These are phyloP conservation scores for Margaritifera margaritifera DNA, from an alignment of 2,888 invertebrate species.

Conservation along the genomic window DNA sequence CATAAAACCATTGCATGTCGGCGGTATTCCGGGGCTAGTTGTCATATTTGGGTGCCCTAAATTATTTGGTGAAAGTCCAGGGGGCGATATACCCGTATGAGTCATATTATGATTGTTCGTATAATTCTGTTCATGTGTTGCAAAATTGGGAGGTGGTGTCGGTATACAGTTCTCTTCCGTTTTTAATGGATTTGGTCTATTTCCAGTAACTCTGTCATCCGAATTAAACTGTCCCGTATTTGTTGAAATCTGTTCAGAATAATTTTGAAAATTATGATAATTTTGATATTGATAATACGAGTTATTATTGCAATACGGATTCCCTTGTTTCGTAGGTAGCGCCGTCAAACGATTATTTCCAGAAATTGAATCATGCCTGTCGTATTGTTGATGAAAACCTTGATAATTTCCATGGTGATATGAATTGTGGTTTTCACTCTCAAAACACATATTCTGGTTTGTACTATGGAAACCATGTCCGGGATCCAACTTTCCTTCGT, in stretches of 20 bases:
- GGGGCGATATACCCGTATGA: conserved; percentile 3
- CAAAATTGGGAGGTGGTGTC: conserved; percentile 46
- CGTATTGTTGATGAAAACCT: conserved; percentile 42
- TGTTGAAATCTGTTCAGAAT: no score
- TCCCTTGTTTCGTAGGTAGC: conserved; percentile 38
- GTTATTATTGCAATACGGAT: conserved; percentile 26
- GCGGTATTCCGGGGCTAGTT: conserved; percentile 30
- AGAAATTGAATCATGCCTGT: conserved; percentile 29
- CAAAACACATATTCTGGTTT: conserved; percentile 48
- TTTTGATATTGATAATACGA: conserved; percentile 34
- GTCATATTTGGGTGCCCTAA: conserved; percentile 34
- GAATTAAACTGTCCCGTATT: conserved; percentile 13
- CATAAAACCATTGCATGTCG: conserved; percentile 39
- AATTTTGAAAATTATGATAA: not conserved
- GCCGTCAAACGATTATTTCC: conserved; percentile 41
- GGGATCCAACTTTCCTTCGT: conserved; percentile 38
- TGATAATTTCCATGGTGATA: conserved; percentile 44
- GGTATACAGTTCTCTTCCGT: conserved; percentile 48
- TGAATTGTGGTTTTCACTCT: conserved; percentile 41
- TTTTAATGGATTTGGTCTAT: conserved; percentile 45
- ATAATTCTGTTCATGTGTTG: conserved; percentile 42
- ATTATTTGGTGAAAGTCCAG: conserved; percentile 34
- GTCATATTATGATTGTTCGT: conserved; percentile 30
- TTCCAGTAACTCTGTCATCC: conserved; percentile 26
- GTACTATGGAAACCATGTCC: conserved; percentile 34